Evolutionary conservation across 2,797 vertebrate genomes (phyloP).

Genomic region (Takifugu ocellatus): DNA sequence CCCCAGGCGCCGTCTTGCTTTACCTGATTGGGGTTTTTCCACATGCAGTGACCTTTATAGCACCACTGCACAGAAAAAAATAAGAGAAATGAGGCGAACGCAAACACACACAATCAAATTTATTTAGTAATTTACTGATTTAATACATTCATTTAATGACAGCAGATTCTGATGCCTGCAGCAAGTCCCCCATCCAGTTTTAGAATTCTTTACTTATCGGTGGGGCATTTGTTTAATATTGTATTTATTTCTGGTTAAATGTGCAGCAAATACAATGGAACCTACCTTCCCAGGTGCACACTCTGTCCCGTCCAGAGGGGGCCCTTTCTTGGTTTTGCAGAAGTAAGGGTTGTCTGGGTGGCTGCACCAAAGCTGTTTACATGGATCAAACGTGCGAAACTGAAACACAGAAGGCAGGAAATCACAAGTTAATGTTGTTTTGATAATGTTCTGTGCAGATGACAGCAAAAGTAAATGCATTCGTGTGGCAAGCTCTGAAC

Average conservation of each 20-base stretch:
- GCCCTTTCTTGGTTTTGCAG: slow-evolving; percentile 98
- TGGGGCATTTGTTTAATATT: too few species aligned
- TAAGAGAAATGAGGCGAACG: not conserved
- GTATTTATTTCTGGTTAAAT: too few species aligned
- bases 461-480: too few species aligned
- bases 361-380: slow-evolving; percentile 98
- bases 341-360: slow-evolving; percentile 98
- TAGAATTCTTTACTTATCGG: not conserved
- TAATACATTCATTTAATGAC: too few species aligned
- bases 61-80: slow-evolving; percentile 83
- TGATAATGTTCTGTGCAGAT: not conserved
- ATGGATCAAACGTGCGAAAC: slow-evolving; percentile 98
- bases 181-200: not conserved
- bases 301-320: slow-evolving; percentile 93
- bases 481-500: too few species aligned
- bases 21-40: slow-evolving; percentile 92
- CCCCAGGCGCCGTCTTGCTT: slow-evolving; percentile 94
- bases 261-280: slow-evolving; percentile 4
- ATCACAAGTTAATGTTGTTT: not conserved
- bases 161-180: too few species aligned
- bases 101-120: not conserved
- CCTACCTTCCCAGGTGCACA: slow-evolving; percentile 91
- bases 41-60: slow-evolving; percentile 99
- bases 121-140: too few species aligned
- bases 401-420: slow-evolving; percentile 58